Conservation (phyloP, 2,888 invertebrate genomes). For the Dasysyrphus tricinctus region DNA sequence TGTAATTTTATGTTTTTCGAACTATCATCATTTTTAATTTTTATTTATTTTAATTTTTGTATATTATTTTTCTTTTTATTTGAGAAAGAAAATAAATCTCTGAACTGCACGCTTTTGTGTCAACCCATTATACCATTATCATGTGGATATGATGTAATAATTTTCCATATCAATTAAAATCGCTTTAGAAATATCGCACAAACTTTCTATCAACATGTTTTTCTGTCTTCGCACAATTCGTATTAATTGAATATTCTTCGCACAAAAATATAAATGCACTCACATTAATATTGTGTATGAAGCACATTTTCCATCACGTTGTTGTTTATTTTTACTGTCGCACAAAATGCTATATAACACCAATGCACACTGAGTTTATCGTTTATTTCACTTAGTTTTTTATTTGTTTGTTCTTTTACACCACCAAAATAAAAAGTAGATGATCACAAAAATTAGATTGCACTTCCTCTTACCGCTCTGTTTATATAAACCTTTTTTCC, state of each 20-base stretch:
- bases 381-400: slow-evolving; percentile 29
- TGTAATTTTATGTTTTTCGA: slow-evolving; percentile 54
- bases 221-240: slow-evolving; percentile 44
- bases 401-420: slow-evolving; percentile 38
- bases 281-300: slow-evolving; percentile 49
- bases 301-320: slow-evolving; percentile 55
- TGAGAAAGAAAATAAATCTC: slow-evolving; percentile 75
- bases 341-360: slow-evolving; percentile 39
- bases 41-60: slow-evolving; percentile 60
- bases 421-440: slow-evolving; percentile 40
- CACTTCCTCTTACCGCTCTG: slow-evolving; percentile 43
- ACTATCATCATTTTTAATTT: slow-evolving; percentile 66
- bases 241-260: slow-evolving; percentile 25
- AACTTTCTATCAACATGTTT: slow-evolving; percentile 18
- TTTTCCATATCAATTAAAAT: slow-evolving; percentile 50
- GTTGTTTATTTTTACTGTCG: slow-evolving; percentile 28
- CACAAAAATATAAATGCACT: slow-evolving; percentile 40
- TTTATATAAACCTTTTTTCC: neutral
- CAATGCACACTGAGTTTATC: slow-evolving; percentile 53
- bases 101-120: slow-evolving; percentile 83
- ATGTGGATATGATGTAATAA: slow-evolving; percentile 35
- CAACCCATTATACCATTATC: slow-evolving; percentile 75
- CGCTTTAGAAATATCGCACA: slow-evolving; percentile 68
- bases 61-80: slow-evolving; percentile 76
- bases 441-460: slow-evolving; percentile 62